Base-by-base conservation (phyloP, 2,113 vertebrate genomes). In the Dunckerocampus dactyliophorus region DNA sequence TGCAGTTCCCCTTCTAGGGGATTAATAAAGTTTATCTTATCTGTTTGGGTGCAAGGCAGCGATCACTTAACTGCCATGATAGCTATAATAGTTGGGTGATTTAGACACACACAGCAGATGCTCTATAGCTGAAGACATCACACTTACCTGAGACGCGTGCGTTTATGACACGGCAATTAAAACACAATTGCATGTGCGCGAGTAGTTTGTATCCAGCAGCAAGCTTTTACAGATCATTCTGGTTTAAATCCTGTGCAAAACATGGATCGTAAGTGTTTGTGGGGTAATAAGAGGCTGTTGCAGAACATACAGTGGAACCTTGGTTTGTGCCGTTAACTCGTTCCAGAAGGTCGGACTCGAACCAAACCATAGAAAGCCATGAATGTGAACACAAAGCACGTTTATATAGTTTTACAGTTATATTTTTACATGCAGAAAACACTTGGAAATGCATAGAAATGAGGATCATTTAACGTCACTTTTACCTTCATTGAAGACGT, bases 1-100 rank as follows among this genome's bases (percentile, higher is more conserved):
- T 34, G 31, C 31, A 34, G 3, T 34, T 34, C 31, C 31, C 31
- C 31, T 34, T 34, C 31, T 34, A 1, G 7, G 31, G 31, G 31
- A 34, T 34, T 34, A 34, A 34, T 34, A 34, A 34, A 34, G 31
- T 34, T 34, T 34, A 34, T 67, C 82, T 80, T 80, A 79, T 83
- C 83, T 80, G 53, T 74, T 65, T 43, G 39, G 3, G 61, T 76
- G 75, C 81, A 81, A 79, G 84, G 72, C 49, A 56, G 45, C 20
- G 61, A 82, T 79, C 75, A 69, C 63, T 65, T 63, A 79, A 79
- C 77, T 72, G 72, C 83, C 79, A 77, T 83, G 79, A 81, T 84
- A 71, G 65, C 67, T 76, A 70, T 83, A 86, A 84, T 82, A 71
- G 79, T 75, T 59, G 34, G 51, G 73, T 79, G 79, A 77, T 83